Evolutionary conservation across 2,888 invertebrate genomes (phyloP).

Genomic region (Rhaphigaster nebulosa): DNA sequence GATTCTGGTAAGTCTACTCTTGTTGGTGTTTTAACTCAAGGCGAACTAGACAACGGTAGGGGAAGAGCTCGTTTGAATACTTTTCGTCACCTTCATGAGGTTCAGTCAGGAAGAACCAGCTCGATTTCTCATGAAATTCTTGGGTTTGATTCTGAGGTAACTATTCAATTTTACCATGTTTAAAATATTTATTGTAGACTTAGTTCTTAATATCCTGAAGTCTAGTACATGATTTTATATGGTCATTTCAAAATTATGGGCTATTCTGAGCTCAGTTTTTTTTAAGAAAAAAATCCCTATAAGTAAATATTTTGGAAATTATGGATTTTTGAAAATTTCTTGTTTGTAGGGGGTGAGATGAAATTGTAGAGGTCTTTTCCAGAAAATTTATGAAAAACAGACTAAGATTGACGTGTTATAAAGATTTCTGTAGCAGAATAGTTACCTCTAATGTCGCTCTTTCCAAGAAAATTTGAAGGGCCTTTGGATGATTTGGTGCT

Average conservation of each 20-base stretch:
- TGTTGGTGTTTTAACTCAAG: constrained; percentile 95
- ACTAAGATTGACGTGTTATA: no score
- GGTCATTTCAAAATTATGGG: background rate
- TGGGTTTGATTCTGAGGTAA: constrained; percentile 87
- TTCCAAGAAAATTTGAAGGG: no score
- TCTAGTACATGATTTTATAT: background rate
- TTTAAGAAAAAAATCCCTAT: no score
- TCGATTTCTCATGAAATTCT: constrained; percentile 97
- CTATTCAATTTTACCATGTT: background rate
- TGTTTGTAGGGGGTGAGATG: no score
- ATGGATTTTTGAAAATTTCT: no score
- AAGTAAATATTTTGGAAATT: no score
- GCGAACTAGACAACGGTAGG: constrained; percentile 94
- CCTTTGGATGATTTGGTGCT: no score
- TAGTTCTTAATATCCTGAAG: background rate
- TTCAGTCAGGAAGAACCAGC: constrained; percentile 92
- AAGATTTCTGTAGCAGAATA: no score
- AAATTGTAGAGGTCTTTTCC: no score
- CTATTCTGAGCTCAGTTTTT: no score
- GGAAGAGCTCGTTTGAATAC: constrained; percentile 95
- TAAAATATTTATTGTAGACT: background rate
- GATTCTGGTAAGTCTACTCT: constrained; percentile 98
- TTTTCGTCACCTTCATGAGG: constrained; percentile 95
- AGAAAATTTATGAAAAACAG: no score
- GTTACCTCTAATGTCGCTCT: no score